A percentile compares a stretch with the other conserved stretches of the same genome.
These are phyloP conservation scores for Junonia oenone DNA, from an alignment of 2,888 invertebrate species.

Conservation along the genomic window DNA sequence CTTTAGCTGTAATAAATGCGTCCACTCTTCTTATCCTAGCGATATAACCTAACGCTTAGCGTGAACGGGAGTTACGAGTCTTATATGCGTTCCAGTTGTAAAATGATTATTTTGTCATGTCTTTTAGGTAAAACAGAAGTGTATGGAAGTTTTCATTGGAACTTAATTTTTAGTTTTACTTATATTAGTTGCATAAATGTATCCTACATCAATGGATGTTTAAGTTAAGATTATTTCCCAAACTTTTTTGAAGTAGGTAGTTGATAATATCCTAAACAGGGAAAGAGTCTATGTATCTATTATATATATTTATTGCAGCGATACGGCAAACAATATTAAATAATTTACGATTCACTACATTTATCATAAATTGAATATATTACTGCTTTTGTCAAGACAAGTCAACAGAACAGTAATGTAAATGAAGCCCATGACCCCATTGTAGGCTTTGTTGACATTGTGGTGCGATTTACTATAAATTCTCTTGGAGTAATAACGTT, in stretches of 20 bases:
- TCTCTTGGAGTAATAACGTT: not conserved
- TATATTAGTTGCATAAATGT: too few species aligned
- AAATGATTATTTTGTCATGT: too few species aligned
- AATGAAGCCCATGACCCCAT: not conserved
- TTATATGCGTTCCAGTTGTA: not conserved
- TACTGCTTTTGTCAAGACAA: conserved; percentile 1
- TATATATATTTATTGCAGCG: not conserved
- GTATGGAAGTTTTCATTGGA: too few species aligned
- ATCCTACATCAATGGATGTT: too few species aligned
- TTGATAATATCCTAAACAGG: too few species aligned
- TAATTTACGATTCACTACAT: conserved; percentile 1
- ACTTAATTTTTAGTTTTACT: too few species aligned
- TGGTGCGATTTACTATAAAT: not conserved
- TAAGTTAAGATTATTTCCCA: too few species aligned
- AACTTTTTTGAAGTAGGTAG: too few species aligned
- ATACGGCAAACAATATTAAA: not conserved
- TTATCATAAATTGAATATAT: conserved; percentile 1
- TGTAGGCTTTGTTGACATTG: conserved; percentile 4
- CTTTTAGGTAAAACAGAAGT: too few species aligned
- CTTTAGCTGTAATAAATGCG: conserved; percentile 18
- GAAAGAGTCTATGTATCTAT: not conserved
- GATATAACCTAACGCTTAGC: not conserved
- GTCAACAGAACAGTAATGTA: not conserved
- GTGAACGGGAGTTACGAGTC: too few species aligned
- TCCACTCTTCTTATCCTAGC: conserved; percentile 1